Base-by-base conservation (phyloP, 2,888 invertebrate species). In the Trimorus sp. region DNA sequence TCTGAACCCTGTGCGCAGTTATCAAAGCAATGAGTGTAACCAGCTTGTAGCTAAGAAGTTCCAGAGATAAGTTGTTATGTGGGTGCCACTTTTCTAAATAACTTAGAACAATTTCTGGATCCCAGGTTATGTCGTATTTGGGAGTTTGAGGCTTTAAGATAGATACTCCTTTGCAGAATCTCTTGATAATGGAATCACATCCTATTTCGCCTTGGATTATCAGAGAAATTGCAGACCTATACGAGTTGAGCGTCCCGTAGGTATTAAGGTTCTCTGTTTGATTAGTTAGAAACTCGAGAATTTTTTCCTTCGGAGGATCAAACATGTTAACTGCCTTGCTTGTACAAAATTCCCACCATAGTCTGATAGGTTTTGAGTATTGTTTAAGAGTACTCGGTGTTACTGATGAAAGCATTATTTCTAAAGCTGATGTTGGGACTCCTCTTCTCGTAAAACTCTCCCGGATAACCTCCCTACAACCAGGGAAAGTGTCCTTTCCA, bases 81-180 rank as follows among this genome's bases (percentile, higher is more conserved):
- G 26, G 26, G 4, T 26, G 4, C 26, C 26, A 26, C 26, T 26
- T 40, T 40, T 11, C 11, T 6, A 62, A 7, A 15, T 42, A 45
- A 8, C 11, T 5, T 12, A 62, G 14, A 1, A 62, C 62, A 15
- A 45, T 42, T 11, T 40, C 38, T 45, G 45, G 62, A 9, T 62
- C 62, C 62, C 62, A 45, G 2, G 62, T 62, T 3, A 62, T 9
- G 15, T 42, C 8, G 16, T 42, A 62, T 14, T 49, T 49, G 3
- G 49, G 49, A n/a, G 14, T 12, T 49, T n/a, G 49, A 2, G 49
- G 49, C 6, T 12, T 49, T 1, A 12, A 1, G 11, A 14, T 3
- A 4, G 49, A 11, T 7, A 15, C n/a, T 8, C 49, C 49, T 12
- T 49, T 49, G n/a, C 8, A 49, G n/a, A 49, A 49, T 1, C 49